Percentiles rank a stretch among this genome's conserved stretches.
Evolutionary conservation across 2,113 vertebrate species (phyloP).

Genomic region (Forbesichthys papilliferus): DNA sequence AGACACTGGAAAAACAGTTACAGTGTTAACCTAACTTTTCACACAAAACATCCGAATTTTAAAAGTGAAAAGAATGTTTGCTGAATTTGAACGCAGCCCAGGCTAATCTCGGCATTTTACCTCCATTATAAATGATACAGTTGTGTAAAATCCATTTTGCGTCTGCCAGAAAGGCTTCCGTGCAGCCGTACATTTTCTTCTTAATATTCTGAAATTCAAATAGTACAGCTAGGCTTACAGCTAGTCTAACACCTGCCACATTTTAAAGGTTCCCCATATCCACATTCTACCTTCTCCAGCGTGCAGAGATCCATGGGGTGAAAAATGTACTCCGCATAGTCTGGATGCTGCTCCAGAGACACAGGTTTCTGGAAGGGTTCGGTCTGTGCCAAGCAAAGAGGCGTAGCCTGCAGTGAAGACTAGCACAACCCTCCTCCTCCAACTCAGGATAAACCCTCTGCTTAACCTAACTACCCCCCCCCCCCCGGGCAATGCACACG

Average conservation of each 20-base stretch:
- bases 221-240: slow-evolving; percentile 7
- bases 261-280: not conserved
- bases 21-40: too few species aligned
- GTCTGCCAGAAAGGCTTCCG: slow-evolving; percentile 96
- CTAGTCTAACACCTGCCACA: not conserved
- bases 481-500: too few species aligned
- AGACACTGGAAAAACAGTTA: too few species aligned
- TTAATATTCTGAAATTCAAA: slow-evolving; percentile 84
- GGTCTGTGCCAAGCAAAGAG: slow-evolving; percentile 77
- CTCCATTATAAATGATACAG: slow-evolving; percentile 99
- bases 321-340: slow-evolving; percentile 99
- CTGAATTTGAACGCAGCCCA: too few species aligned
- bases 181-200: slow-evolving; percentile 99
- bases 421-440: slow-evolving; percentile 17
- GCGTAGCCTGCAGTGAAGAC: slow-evolving; percentile 21
- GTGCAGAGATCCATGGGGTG: slow-evolving; percentile 98
- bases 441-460: not conserved
- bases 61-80: too few species aligned
- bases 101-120: slow-evolving; percentile 61
- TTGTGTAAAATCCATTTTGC: slow-evolving; percentile 99
- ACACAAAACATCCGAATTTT: too few species aligned
- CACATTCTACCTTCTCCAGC: slow-evolving; percentile 88
- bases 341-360: slow-evolving; percentile 94
- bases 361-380: slow-evolving; percentile 99
- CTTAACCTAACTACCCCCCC: too few species aligned